Evolutionary conservation across 2,797 vertebrate genomes (phyloP).

Genomic region (Phoebastria nigripes): DNA sequence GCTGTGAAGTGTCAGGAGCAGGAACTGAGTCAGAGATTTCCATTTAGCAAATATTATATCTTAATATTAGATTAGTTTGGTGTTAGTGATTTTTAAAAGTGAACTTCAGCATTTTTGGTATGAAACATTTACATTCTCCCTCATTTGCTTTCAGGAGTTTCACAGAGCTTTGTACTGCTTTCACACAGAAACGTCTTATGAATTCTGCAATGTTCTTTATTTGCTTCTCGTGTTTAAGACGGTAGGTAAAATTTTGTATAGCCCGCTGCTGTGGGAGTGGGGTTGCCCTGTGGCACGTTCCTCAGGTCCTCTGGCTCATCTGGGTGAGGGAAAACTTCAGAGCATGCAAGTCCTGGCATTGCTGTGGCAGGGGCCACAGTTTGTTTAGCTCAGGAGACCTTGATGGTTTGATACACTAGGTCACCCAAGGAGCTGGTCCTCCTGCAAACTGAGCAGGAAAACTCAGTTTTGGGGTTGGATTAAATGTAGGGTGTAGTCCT

Average conservation of each 20-base stretch:
- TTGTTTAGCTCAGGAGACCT: background rate
- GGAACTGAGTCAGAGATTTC: background rate
- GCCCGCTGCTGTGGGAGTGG: background rate
- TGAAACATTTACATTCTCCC: background rate
- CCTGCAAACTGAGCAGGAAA: background rate
- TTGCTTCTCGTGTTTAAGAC: background rate
- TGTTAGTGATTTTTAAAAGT: background rate
- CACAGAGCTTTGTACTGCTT: background rate
- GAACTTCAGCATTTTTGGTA: background rate
- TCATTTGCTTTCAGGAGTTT: background rate
- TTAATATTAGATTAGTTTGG: background rate
- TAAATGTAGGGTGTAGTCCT: background rate
- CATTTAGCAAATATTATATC: background rate
- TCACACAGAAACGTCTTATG: background rate
- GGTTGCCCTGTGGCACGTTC: fast-evolving
- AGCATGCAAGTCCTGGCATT: fast-evolving
- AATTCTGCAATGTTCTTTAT: background rate
- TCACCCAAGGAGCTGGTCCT: background rate
- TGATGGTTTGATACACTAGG: background rate
- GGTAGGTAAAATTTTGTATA: background rate
- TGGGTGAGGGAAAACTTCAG: background rate
- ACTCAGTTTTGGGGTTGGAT: background rate
- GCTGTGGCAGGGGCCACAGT: background rate
- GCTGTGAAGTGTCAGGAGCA: background rate
- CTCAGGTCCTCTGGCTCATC: background rate